These are phyloP conservation scores for Oscheius sp. DNA, from an alignment of 1,140 invertebrate genomes.

Conservation along the genomic window DNA sequence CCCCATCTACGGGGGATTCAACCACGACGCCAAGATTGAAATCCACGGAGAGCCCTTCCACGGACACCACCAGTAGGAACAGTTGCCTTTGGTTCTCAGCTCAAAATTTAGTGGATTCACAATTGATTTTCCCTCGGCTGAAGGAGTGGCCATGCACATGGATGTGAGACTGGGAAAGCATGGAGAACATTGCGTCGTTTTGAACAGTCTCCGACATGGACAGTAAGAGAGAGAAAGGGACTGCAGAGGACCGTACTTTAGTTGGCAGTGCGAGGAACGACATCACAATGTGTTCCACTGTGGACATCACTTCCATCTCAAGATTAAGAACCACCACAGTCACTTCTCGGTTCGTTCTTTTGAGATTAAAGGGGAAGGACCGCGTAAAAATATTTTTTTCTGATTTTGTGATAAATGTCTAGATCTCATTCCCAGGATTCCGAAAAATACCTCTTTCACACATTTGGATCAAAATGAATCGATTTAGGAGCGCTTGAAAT, in stretches of 20 bases:
- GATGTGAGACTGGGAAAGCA: constrained; percentile 36
- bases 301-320: constrained; percentile 39
- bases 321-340: constrained; percentile 41
- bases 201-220: constrained; percentile 29
- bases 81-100: not conserved
- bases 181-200: constrained; percentile 12
- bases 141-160: constrained; percentile 38
- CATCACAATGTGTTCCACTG: constrained; percentile 24
- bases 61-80: constrained; percentile 13
- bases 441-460: too few relatives aligned
- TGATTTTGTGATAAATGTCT: too few relatives aligned
- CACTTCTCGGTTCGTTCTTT: constrained; percentile 36
- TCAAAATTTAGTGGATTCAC: constrained; percentile 35
- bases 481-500: too few relatives aligned
- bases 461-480: too few relatives aligned
- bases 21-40: constrained; percentile 25
- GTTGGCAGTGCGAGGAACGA: constrained; percentile 32
- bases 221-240: not conserved
- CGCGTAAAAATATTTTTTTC: too few relatives aligned
- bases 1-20: constrained; percentile 22
- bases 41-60: constrained; percentile 25
- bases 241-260: not conserved
- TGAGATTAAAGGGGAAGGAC: too few relatives aligned
- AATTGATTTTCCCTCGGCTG: constrained; percentile 28
- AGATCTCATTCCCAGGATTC: too few relatives aligned